A percentile compares a stretch with the other conserved stretches of the same genome.
Evolutionary conservation across 1,140 invertebrate species (phyloP).

Genomic region (Drosophila tsacasi): DNA sequence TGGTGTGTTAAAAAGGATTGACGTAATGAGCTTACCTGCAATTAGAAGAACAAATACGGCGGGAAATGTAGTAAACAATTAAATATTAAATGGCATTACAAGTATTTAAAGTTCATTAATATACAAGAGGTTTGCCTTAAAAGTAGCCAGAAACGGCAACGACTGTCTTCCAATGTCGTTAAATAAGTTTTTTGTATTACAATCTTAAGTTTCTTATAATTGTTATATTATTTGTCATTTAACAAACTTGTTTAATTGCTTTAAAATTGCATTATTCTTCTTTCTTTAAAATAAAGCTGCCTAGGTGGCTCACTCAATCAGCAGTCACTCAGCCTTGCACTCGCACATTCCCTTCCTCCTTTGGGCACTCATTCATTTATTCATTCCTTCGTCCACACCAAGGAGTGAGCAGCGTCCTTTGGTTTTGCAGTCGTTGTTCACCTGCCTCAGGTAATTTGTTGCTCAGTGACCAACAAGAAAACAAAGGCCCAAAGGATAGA

Average conservation of each 20-base stretch:
- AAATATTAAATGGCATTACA: constrained; percentile 18
- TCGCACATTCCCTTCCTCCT: constrained; percentile 11
- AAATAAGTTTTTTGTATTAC: background rate
- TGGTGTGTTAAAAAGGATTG: constrained; percentile 48
- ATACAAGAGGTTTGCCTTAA: background rate
- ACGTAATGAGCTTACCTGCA: constrained; percentile 80
- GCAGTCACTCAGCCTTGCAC: constrained; percentile 18
- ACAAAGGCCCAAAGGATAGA: constrained; percentile 44
- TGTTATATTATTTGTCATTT: background rate
- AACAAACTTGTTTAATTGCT: constrained; percentile 2
- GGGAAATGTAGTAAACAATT: constrained; percentile 53
- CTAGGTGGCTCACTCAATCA: constrained; percentile 8
- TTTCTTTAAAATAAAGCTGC: constrained; percentile 20
- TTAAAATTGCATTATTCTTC: background rate
- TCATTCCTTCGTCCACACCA: constrained; percentile 14
- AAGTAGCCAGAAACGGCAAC: background rate
- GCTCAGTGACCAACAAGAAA: constrained; percentile 60
- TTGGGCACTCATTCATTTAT: constrained; percentile 33
- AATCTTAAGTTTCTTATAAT: background rate
- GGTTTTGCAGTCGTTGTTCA: constrained; percentile 54
- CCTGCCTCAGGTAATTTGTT: constrained; percentile 80
- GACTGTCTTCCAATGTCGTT: background rate
- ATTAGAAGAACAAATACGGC: constrained; percentile 73
- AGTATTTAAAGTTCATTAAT: constrained; percentile 17
- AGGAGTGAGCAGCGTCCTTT: constrained; percentile 3